Evolutionary conservation across 2,888 invertebrate genomes (phyloP), one percentile per base, ranked within the genome.

Genomic region (Cheilosia variabilis): DNA sequence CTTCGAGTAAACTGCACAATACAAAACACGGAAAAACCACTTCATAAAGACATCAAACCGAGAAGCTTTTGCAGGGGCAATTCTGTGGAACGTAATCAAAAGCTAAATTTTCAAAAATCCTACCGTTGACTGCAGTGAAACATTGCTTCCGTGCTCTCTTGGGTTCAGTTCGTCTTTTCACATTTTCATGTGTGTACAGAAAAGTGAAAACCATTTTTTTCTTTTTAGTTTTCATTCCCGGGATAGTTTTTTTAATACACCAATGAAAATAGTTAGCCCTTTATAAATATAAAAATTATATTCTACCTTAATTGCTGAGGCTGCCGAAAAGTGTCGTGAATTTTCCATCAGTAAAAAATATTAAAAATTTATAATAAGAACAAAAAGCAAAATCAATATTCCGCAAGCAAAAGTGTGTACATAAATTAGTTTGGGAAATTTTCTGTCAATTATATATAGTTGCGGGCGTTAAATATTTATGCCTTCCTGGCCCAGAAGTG

Each of bases 381-480:
- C n/a, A n/a, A n/a, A 60, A 86, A 60, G 66, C 57, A 86, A 81
- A 86, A 86, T 86, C 80, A 81, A 86, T 86, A 86, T 62, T 73
- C 62, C 72, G 81, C 71, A 81, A 60, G 66, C 86, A 63, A 43
- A 76, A 71, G 72, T 72, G 79, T 58, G 69, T 73, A 75, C 53
- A 75, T 65, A 69, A 69, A 62, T 65, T 69, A 73, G 45, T 63
- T 73, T 45, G 52, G 17, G 15, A 62, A 72, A 76, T 75, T 52
- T 72, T 58, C 60, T 55, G 63, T 63, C 50, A 63, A 57, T 57
- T 62, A 58, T 43, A 52, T 73, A 52, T 73, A 47, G 52, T 41
- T 41, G 57, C 19, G 45, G 47, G 27, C 47, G 53, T 60, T 80
- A 47, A 73, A 58, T 62, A 27, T 75, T 65, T 19, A 63, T 43